Evolutionary conservation across 2,113 vertebrate species (phyloP).

Genomic region (Orientallactaga bullata): DNA sequence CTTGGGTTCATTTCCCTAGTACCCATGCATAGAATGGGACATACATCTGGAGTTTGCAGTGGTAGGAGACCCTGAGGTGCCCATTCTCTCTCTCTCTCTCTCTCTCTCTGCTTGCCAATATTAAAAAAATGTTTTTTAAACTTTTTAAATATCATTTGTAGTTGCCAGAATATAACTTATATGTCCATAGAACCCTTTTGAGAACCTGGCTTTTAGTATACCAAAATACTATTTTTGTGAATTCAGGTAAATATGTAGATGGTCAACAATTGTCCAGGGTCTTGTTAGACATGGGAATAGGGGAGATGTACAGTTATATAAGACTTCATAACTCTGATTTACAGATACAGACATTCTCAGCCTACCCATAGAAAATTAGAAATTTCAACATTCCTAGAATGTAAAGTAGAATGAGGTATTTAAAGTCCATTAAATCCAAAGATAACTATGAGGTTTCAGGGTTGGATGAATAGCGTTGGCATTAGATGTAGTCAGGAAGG

Average conservation of each 20-base stretch:
- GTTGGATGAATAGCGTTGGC: background rate
- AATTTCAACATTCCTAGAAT: background rate
- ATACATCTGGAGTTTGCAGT: too few relatives aligned
- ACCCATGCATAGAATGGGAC: too few relatives aligned
- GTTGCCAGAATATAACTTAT: constrained; percentile 11
- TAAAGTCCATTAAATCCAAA: background rate
- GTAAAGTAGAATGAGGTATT: constrained; percentile 5
- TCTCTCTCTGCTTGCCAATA: too few relatives aligned
- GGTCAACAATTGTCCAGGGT: background rate
- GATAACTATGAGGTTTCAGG: background rate
- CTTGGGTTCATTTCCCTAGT: too few relatives aligned
- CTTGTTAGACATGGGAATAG: background rate
- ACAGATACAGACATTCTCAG: background rate
- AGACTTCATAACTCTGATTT: background rate
- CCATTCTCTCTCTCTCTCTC: too few relatives aligned
- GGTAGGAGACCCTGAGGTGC: too few relatives aligned
- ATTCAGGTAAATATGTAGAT: background rate
- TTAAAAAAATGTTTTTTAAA: too few relatives aligned
- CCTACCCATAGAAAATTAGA: constrained; percentile 30
- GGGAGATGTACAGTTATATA: background rate
- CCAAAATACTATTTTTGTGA: background rate
- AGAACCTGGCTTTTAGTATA: constrained; percentile 41
- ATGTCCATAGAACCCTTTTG: constrained; percentile 14
- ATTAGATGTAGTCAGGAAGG: background rate
- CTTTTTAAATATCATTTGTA: background rate